Evolutionary conservation across 2,113 vertebrate genomes (phyloP).

Genomic region (Lophotis ruficrista): DNA sequence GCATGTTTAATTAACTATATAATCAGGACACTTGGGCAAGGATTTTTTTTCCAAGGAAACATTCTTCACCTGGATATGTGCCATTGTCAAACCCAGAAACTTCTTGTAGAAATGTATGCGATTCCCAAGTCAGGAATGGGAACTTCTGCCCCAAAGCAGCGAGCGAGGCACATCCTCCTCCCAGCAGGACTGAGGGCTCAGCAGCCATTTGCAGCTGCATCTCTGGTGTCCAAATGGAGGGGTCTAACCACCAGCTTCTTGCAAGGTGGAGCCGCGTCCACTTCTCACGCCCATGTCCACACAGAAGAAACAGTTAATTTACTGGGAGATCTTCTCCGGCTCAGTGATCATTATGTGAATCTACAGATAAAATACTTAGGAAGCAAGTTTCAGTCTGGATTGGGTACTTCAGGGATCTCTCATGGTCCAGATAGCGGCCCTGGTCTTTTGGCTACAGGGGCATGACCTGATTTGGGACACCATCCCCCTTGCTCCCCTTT

Average conservation of each 20-base stretch:
- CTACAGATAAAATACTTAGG: neutral
- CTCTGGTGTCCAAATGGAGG: neutral
- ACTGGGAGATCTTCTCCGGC: neutral
- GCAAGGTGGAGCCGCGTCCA: neutral
- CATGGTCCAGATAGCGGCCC: neutral
- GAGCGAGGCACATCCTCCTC: rapidly evolving
- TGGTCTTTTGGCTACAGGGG: neutral
- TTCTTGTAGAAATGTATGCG: neutral
- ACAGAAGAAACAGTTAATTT: neutral
- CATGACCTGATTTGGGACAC: neutral
- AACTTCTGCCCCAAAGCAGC: neutral
- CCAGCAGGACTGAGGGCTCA: neutral
- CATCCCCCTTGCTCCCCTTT: neutral
- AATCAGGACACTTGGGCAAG: conserved; percentile 35
- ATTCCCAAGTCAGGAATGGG: neutral
- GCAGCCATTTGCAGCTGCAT: neutral
- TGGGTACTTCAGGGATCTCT: neutral
- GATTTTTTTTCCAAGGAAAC: neutral
- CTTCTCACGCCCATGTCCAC: neutral
- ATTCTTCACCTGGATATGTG: conserved; percentile 8
- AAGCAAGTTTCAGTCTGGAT: rapidly evolving
- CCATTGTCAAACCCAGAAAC: neutral
- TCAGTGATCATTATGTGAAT: neutral
- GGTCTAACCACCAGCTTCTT: neutral
- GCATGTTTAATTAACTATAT: conserved; percentile 56